These are phyloP conservation scores for Steinernema hermaphroditum DNA, from an alignment of 2,888 invertebrate species.

Conservation along the genomic window DNA sequence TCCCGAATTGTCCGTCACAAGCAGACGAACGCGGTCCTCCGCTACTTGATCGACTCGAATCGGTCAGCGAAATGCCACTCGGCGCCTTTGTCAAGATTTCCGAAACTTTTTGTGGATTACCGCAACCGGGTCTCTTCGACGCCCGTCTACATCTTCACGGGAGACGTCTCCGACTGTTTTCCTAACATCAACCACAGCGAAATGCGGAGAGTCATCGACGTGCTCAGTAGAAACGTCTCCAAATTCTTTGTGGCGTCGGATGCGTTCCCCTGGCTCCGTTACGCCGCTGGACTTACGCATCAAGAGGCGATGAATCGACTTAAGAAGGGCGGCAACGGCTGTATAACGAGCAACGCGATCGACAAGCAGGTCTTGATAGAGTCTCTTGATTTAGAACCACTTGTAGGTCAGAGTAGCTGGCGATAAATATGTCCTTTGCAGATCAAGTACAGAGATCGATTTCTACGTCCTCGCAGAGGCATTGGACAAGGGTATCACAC, in stretches of 20 bases:
- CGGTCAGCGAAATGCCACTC: not conserved
- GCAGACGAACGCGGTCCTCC: not conserved
- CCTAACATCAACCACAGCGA: not conserved
- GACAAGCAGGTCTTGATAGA: not conserved
- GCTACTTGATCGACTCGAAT: not conserved
- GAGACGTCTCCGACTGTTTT: slow-evolving; percentile 13
- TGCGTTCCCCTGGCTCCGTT: not conserved
- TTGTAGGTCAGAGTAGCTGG: too few species aligned
- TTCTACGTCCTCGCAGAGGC: not conserved
- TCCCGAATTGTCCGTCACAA: not conserved
- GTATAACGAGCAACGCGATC: not conserved
- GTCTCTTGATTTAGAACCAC: not conserved
- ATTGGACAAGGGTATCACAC: not conserved
- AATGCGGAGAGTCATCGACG: not conserved
- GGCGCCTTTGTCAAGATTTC: not conserved
- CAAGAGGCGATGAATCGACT: not conserved
- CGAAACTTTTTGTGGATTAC: not conserved
- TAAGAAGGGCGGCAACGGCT: not conserved
- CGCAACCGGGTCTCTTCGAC: not conserved
- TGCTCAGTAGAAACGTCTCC: not conserved
- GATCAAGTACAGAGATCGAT: not conserved
- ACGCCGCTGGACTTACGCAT: not conserved
- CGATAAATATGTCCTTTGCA: not conserved
- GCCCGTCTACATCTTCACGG: not conserved
- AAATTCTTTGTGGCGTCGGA: not conserved